These are phyloP conservation scores for Rhagologus leucostigma DNA, from an alignment of 2,113 vertebrate species.

Conservation along the genomic window DNA sequence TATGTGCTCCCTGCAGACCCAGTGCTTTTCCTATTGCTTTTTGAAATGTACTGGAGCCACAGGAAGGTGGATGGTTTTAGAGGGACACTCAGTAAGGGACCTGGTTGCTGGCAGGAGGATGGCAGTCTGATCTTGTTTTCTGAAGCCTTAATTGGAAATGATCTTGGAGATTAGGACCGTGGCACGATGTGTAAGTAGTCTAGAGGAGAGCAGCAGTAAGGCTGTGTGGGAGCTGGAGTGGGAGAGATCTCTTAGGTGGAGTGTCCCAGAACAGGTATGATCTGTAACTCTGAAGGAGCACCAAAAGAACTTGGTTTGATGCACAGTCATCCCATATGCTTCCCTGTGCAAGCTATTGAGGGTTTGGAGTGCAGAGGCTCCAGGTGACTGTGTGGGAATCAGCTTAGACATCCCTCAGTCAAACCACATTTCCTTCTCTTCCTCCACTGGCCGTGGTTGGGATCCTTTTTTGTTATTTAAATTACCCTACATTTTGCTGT, in stretches of 20 bases:
- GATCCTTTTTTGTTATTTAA: constrained; percentile 23
- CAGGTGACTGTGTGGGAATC: not conserved
- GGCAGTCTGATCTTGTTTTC: not conserved
- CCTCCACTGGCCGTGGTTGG: not conserved
- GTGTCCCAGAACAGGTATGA: not conserved
- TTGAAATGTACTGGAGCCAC: not conserved
- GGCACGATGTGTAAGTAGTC: not conserved
- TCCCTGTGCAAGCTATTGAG: not conserved
- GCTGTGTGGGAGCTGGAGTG: not conserved
- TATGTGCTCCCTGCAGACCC: accelerated
- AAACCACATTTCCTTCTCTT: not conserved
- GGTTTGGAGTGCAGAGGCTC: not conserved
- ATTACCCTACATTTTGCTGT: not conserved
- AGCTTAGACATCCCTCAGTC: not conserved
- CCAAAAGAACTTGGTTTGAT: not conserved
- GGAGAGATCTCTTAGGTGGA: not conserved
- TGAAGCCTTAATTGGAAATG: not conserved
- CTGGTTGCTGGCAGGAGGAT: not conserved
- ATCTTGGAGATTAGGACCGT: not conserved
- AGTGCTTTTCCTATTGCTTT: not conserved
- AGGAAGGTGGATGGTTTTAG: not conserved
- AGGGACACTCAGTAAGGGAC: not conserved
- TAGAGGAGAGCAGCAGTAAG: not conserved
- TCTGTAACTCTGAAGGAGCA: not conserved
- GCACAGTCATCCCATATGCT: accelerated